Percentiles rank a stretch among this genome's conserved stretches.
phyloP scores from a whole-genome alignment of 2,113 vertebrate species.

The Ranitomeya variabilis region DNA sequence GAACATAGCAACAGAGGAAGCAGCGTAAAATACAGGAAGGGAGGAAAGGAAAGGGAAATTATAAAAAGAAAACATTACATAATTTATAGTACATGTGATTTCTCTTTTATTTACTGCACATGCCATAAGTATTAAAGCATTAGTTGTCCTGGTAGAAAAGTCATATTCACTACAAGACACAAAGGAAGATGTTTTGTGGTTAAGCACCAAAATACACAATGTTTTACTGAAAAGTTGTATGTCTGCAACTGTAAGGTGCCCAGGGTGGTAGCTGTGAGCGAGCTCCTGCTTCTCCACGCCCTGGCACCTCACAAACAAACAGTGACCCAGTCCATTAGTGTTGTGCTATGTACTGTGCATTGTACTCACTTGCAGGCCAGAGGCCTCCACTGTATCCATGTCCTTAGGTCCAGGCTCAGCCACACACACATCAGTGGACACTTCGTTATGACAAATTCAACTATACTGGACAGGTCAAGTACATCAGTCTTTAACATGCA shows the following conservation, averaged over 20 bases:
- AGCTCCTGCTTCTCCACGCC: too few species aligned
- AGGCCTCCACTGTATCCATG: too few species aligned
- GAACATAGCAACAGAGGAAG: constrained; percentile 44
- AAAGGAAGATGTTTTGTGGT: neutral
- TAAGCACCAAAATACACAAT: neutral
- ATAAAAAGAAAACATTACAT: constrained; percentile 38
- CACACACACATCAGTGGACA: too few species aligned
- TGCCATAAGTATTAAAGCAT: neutral
- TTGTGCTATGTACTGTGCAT: too few species aligned
- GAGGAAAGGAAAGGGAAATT: constrained; percentile 53
- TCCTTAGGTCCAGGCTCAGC: too few species aligned
- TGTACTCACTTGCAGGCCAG: too few species aligned
- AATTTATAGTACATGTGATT: constrained; percentile 17
- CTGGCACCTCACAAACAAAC: too few species aligned
- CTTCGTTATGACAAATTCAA: too few species aligned
- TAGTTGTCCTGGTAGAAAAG: neutral
- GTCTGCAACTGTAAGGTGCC: neutral
- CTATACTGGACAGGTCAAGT: too few species aligned
- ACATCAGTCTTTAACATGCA: too few species aligned
- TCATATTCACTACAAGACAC: neutral
- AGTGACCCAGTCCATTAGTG: too few species aligned
- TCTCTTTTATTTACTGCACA: neutral
- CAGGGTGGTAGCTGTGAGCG: too few species aligned
- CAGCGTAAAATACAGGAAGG: constrained; percentile 46
- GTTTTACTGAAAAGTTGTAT: neutral